phyloP scores from a whole-genome alignment of 2,797 vertebrate species.

The Podarcis siculus region DNA sequence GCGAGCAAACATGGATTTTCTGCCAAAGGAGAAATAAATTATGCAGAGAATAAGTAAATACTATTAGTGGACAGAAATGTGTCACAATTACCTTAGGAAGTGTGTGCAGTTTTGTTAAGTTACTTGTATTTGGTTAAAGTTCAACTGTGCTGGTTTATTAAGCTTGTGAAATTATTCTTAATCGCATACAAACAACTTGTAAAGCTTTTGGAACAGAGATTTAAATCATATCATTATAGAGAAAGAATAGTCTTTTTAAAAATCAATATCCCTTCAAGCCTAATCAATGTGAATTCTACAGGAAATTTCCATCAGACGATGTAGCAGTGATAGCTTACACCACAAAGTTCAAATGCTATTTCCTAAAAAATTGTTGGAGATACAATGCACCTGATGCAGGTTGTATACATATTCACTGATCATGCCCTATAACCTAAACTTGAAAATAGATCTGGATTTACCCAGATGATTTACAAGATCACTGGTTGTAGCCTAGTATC shows the following conservation, averaged over 20 bases:
- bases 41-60: not conserved
- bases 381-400: not conserved
- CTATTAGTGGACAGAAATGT: not conserved
- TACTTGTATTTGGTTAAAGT: not conserved
- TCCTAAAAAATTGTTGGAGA: not conserved
- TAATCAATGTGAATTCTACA: not conserved
- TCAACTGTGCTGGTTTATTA: not conserved
- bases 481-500: no score
- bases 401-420: no score
- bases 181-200: not conserved
- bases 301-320: not conserved
- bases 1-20: slow-evolving; percentile 27
- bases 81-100: not conserved
- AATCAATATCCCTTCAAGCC: no score
- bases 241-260: not conserved
- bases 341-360: not conserved
- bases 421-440: no score
- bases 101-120: not conserved
- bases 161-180: not conserved
- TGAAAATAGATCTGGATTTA: no score
- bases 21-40: not conserved
- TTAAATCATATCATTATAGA: not conserved
- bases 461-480: no score
- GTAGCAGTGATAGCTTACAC: not conserved
- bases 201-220: not conserved